These are phyloP conservation scores for Musca domestica DNA, from an alignment of 1,140 invertebrate species.

Conservation along the genomic window DNA sequence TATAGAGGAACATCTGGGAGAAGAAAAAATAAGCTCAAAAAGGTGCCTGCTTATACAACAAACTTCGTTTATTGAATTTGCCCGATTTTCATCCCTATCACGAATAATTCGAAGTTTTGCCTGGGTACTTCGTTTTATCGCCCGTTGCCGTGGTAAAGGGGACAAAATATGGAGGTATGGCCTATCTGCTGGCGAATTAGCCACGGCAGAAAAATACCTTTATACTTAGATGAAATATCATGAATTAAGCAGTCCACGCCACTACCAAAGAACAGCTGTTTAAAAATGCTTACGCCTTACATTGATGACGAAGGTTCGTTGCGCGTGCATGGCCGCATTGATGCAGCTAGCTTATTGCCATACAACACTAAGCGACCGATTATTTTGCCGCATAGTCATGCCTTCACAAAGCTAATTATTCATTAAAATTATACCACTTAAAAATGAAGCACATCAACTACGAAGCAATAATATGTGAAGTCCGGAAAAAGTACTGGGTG, in stretches of 20 bases:
- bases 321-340: background rate
- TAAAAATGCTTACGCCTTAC: background rate
- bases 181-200: background rate
- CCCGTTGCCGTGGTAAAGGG: background rate
- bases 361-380: background rate
- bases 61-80: too few species aligned
- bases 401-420: background rate
- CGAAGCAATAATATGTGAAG: slow-evolving; percentile 8
- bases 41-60: too few species aligned
- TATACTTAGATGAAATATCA: background rate
- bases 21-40: background rate
- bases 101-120: background rate
- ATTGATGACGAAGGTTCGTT: background rate
- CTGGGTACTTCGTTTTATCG: slow-evolving; percentile 1
- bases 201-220: background rate
- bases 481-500: slow-evolving; percentile 20
- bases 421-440: background rate
- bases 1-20: too few species aligned
- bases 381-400: background rate
- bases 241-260: background rate
- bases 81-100: too few species aligned
- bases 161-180: background rate
- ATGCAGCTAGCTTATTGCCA: background rate
- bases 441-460: slow-evolving; percentile 21
- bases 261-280: background rate